A percentile compares a stretch with the other conserved stretches of the same genome.
Conservation (phyloP, 2,888 invertebrate genomes). For the Protodeltote pygarga region DNA sequence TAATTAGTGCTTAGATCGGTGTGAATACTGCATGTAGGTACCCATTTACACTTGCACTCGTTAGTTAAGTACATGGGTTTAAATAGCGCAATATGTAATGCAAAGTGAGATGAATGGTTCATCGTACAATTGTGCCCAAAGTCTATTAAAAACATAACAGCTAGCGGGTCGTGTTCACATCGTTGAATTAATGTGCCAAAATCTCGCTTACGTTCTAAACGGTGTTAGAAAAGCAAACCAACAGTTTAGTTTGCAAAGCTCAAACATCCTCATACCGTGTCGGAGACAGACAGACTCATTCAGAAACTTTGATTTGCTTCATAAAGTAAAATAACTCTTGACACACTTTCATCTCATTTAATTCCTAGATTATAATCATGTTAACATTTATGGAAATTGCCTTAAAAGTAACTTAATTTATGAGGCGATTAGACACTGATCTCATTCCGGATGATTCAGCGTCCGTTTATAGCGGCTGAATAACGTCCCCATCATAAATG, state of each 20-base stretch:
- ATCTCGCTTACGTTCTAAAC: neutral
- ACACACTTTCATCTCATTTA: slow-evolving; percentile 14
- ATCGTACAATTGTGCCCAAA: neutral
- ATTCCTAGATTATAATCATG: slow-evolving; percentile 22
- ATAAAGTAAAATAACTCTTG: slow-evolving; percentile 1
- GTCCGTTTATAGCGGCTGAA: slow-evolving; percentile 59
- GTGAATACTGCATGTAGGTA: slow-evolving; percentile 4
- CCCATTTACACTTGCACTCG: slow-evolving; percentile 17
- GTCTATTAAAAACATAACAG: neutral
- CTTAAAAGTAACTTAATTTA: slow-evolving; percentile 43
- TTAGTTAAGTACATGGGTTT: slow-evolving; percentile 4
- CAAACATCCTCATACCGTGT: too few relatives aligned
- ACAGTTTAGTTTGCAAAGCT: neutral
- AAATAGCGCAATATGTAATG: slow-evolving; percentile 14
- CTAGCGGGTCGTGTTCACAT: neutral
- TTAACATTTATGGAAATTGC: slow-evolving; percentile 27
- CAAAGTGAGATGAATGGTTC: slow-evolving; percentile 19
- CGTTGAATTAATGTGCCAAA: slow-evolving; percentile 1
- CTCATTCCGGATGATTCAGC: slow-evolving; percentile 74
- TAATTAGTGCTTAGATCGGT: slow-evolving; percentile 24
- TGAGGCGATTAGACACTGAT: slow-evolving; percentile 59
- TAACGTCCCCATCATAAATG: slow-evolving; percentile 51
- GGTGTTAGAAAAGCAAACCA: neutral
- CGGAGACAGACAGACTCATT: neutral
- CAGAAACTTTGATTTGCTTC: slow-evolving; percentile 3